Base-by-base conservation (phyloP, 2,113 vertebrate species). In the Parotia lawesii region DNA sequence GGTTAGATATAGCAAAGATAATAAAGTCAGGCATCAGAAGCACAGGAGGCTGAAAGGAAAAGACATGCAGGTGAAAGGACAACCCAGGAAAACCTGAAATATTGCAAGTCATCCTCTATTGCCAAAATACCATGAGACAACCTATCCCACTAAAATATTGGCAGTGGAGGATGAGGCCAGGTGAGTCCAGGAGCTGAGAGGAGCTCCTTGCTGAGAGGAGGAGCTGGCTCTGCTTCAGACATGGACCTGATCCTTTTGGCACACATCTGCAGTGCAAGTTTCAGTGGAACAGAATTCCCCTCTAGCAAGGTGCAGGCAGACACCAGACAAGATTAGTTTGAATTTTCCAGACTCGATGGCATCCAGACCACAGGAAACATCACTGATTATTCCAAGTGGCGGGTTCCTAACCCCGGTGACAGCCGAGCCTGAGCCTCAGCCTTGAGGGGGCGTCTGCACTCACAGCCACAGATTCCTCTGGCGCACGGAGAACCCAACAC, bases 231-330 rank as follows among this genome's bases (percentile, higher is more conserved):
- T 47, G 66, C 66, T 70, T 31, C 33, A 22, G 23, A 18, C 21
- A 8, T 2, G 4, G 24, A 47, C 31, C 2, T 3, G 44, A 72
- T 95, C 48, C 6, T 89, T 57, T 67, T 40, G 72, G 56, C 72
- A 48, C 67, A 37, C 0, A 0, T 13, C 15, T 5, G 54, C 69
- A 10, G 58, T 0, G 1, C 23, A 2, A 2, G 22, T 66, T 22
- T 11, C 29, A 85, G 67, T 0, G 0, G 94, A 83, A 74, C 61
- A 90, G 44, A 92, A 74, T 7, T 78, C 53, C 83, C 86, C 88
- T 89, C 83, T 15, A 94, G 94, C 90, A 57, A 86, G 62, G 83
- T 33, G 50, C 70, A 54, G 81, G 29, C 84, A 78, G 80, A 75
- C 81, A 91, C 74, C 70, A 87, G 95, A 94, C 25, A 10, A 64